Conservation (phyloP, 2,797 vertebrate genomes). For the Crocodylus rhombifer region DNA sequence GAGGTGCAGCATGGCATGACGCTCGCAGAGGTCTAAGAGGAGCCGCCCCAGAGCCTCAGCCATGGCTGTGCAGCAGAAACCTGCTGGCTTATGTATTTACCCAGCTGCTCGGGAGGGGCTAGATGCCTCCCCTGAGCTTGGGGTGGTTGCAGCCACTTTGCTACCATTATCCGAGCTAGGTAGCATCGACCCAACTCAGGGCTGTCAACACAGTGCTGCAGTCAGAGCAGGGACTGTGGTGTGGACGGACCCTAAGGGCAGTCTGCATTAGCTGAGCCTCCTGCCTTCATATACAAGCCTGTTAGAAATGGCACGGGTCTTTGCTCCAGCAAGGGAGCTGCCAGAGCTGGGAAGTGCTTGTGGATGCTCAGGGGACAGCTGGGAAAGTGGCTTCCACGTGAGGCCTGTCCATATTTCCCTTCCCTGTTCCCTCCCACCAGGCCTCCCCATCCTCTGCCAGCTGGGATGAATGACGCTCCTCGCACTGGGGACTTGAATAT, state of each 20-base stretch:
- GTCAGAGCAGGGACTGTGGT: not conserved
- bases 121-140: too few species aligned
- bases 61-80: not conserved
- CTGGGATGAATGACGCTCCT: not conserved
- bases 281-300: not conserved
- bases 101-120: too few species aligned
- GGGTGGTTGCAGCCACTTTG: too few species aligned
- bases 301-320: not conserved
- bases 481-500: not conserved
- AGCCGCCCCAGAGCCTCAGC: not conserved
- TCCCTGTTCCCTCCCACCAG: not conserved
- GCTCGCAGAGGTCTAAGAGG: too few species aligned
- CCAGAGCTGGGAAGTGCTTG: not conserved
- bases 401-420: not conserved
- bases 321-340: not conserved
- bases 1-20: not conserved
- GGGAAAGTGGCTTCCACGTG: not conserved
- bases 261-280: not conserved
- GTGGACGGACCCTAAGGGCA: not conserved
- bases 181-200: too few species aligned
- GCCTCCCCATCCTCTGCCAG: not conserved
- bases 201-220: not conserved
- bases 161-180: too few species aligned
- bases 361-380: not conserved
- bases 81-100: not conserved